phyloP scores from a whole-genome alignment of 2,888 invertebrate species.

The Hylaea fasciaria region DNA sequence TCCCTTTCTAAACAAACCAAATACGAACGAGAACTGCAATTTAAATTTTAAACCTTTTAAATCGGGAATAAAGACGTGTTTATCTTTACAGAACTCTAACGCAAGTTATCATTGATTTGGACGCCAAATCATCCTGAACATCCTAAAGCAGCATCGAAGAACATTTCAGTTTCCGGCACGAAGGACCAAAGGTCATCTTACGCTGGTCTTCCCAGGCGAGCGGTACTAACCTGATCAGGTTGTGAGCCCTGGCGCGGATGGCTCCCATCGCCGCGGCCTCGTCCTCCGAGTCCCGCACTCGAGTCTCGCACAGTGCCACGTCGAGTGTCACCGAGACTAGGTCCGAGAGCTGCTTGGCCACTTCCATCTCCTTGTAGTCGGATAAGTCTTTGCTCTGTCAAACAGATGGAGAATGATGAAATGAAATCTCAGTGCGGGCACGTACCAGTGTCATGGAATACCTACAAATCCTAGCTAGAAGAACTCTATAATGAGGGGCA shows the following conservation, averaged over 20 bases:
- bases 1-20: too few relatives aligned
- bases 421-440: too few relatives aligned
- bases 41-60: too few relatives aligned
- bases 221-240: constrained; percentile 66
- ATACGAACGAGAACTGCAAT: too few relatives aligned
- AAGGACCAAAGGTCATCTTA: constrained; percentile 1
- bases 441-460: too few relatives aligned
- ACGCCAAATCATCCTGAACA: too few relatives aligned
- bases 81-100: too few relatives aligned
- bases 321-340: constrained; percentile 67
- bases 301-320: constrained; percentile 61
- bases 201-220: constrained; percentile 1
- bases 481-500: too few relatives aligned
- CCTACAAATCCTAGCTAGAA: too few relatives aligned
- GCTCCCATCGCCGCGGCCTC: constrained; percentile 43
- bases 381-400: constrained; percentile 67
- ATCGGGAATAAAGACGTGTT: too few relatives aligned
- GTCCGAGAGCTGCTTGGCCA: constrained; percentile 64
- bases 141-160: too few relatives aligned
- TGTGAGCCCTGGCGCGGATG: constrained; percentile 58
- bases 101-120: too few relatives aligned
- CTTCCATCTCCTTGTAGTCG: constrained; percentile 62
- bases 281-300: constrained; percentile 44
- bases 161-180: background rate
- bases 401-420: constrained; percentile 9